Percentiles rank a stretch among this genome's conserved stretches.
Evolutionary conservation across 2,797 vertebrate genomes (phyloP).

Genomic region (Borostomias antarcticus): DNA sequence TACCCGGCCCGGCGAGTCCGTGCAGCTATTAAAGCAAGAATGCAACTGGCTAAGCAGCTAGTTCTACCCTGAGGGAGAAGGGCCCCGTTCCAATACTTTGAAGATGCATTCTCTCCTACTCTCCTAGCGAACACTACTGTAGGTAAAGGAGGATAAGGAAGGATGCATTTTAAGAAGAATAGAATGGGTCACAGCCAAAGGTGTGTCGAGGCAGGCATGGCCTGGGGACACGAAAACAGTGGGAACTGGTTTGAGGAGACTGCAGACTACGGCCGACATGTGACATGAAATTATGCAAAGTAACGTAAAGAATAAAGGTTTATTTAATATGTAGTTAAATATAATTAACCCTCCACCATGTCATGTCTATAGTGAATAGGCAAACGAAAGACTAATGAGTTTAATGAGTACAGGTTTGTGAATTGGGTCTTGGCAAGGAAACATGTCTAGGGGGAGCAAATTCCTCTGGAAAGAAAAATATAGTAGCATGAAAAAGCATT

Average conservation of each 20-base stretch:
- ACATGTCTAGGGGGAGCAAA: background rate
- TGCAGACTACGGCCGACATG: background rate
- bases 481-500: background rate
- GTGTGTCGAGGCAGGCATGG: background rate
- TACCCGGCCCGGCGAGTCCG: slow-evolving; percentile 48
- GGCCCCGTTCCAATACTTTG: slow-evolving; percentile 18
- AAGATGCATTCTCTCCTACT: background rate
- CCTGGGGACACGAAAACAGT: background rate
- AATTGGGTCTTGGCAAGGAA: background rate
- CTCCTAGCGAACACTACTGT: slow-evolving; percentile 2
- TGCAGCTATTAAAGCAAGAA: slow-evolving; percentile 57
- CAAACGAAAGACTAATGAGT: background rate
- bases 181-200: too few species aligned
- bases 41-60: slow-evolving; percentile 50
- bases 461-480: background rate
- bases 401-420: background rate
- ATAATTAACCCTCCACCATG: too few species aligned
- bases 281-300: background rate
- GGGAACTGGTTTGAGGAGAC: background rate
- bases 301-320: too few species aligned
- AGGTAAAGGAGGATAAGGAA: background rate
- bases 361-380: background rate
- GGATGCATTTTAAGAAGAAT: background rate
- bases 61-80: slow-evolving; percentile 45
- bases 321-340: too few species aligned